Evolutionary conservation across 1,140 invertebrate genomes (phyloP).

Genomic region (Chymomyza costata): DNA sequence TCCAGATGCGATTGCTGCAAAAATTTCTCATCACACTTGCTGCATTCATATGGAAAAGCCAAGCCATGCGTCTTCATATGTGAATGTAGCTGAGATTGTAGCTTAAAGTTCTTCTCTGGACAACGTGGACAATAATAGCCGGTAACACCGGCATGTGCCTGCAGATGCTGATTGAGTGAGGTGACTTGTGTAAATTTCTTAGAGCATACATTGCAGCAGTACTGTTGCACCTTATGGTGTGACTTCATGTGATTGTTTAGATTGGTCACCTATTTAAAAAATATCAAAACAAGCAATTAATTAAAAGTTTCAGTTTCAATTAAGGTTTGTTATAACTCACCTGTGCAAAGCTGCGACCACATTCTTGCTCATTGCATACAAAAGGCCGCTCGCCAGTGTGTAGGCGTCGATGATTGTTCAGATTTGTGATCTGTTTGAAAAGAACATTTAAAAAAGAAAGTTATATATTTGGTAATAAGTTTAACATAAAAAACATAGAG

Average conservation of each 20-base stretch:
- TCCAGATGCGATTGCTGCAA: constrained; percentile 72
- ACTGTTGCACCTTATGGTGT: constrained; percentile 75
- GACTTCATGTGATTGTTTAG: constrained; percentile 75
- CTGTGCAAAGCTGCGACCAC: constrained; percentile 79
- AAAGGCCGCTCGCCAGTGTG: constrained; percentile 79
- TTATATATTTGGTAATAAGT: constrained; percentile 4
- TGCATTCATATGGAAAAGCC: constrained; percentile 70
- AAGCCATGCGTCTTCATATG: constrained; percentile 74
- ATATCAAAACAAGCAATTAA: background rate
- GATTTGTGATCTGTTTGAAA: constrained; percentile 77
- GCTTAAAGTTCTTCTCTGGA: constrained; percentile 74
- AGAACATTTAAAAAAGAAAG: constrained; percentile 10
- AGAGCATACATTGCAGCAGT: constrained; percentile 74
- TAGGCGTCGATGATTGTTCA: constrained; percentile 79
- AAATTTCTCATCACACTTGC: constrained; percentile 74
- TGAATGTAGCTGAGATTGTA: constrained; percentile 72
- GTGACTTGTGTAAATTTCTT: constrained; percentile 75
- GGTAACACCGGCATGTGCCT: constrained; percentile 71
- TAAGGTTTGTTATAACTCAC: constrained; percentile 45
- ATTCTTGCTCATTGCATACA: constrained; percentile 79
- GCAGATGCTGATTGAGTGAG: constrained; percentile 74
- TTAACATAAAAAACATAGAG: too few species aligned
- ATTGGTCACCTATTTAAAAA: constrained; percentile 73
- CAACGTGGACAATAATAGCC: constrained; percentile 72
- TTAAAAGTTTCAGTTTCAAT: background rate